These are phyloP conservation scores for Asbolus verrucosus DNA, from an alignment of 1,140 invertebrate species.

Conservation along the genomic window DNA sequence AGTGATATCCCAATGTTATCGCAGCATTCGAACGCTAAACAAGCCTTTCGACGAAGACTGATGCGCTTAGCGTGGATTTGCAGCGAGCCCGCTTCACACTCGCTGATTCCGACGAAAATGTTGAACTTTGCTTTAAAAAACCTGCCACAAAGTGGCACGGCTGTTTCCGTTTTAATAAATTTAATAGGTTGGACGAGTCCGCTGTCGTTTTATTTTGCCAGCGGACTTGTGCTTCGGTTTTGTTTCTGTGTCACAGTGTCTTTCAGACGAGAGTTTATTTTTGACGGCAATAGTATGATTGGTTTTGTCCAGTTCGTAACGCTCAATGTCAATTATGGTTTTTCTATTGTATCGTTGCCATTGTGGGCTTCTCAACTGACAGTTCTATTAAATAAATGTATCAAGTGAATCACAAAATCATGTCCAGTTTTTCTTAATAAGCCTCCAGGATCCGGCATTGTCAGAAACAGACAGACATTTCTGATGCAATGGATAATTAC, in stretches of 20 bases:
- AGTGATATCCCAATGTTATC: background rate
- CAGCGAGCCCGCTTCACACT: background rate
- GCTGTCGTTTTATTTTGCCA: conserved; percentile 17
- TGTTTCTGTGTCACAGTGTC: conserved; percentile 19
- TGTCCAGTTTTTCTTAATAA: conserved; percentile 28
- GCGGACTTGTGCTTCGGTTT: conserved; percentile 22
- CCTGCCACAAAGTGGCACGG: conserved; percentile 15
- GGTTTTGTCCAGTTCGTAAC: conserved; percentile 20
- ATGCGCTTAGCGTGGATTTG: background rate
- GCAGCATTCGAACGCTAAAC: background rate
- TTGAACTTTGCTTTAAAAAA: background rate
- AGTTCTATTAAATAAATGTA: conserved; percentile 36
- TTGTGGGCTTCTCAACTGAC: conserved; percentile 23
- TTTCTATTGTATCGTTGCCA: conserved; percentile 26
- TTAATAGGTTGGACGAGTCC: conserved; percentile 9
- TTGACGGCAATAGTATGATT: conserved; percentile 27
- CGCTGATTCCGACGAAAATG: no score
- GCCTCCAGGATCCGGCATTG: background rate
- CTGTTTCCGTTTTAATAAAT: conserved; percentile 25
- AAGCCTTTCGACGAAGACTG: background rate
- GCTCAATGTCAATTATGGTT: conserved; percentile 14
- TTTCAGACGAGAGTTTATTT: conserved; percentile 37
- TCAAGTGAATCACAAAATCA: conserved; percentile 33
- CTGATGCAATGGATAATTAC: conserved; percentile 6
- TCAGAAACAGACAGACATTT: conserved; percentile 3